Evolutionary conservation across 2,888 invertebrate species (phyloP), one percentile per base, ranked within the genome.

Genomic region (Hemistola chrysoprasaria): DNA sequence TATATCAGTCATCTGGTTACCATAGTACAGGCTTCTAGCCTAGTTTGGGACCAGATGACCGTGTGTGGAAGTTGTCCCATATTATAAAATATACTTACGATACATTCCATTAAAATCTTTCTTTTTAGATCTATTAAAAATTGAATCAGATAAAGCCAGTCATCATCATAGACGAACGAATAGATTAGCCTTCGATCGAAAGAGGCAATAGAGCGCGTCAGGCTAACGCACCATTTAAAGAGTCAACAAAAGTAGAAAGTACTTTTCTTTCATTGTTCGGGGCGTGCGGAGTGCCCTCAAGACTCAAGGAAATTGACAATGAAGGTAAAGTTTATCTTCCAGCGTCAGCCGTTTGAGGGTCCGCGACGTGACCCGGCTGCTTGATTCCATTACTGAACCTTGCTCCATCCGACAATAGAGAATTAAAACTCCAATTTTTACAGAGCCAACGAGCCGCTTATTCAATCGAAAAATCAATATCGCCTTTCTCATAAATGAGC

Each of bases 241-340:
- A 80, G 79, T 79, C 74, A 77, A 82, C 77, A 77, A 55, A 71
- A 78, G 63, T 73, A 62, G 55, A 69, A 78, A 78, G 76, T 78
- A 79, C 78, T 79, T 81, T 81, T 80, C 76, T 80, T 78, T 78
- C 79, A 79, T 79, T 84, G 81, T 83, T 79, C 76, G 75, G 68
- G 64, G 70, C 71, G 68, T 69, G 63, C 65, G 62, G 69, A 77
- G 76, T 71, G 67, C 74, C 71, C 80, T 79, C 73, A 66, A 75
- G 73, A 70, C 78, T 77, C 63, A 59, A 78, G 85, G 78, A 85
- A 84, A 85, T 85, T 84, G 84, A 79, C 83, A 84, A 85, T 85
- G 84, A 82, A 82, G 82, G 83, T 83, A 79, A 82, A 81, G 79
- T 85, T 85, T 84, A 85, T 84, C 82, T 83, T 83, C 69, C 66